These are phyloP conservation scores for Solenopsis invicta DNA, from an alignment of 1,140 invertebrate species.

Conservation along the genomic window DNA sequence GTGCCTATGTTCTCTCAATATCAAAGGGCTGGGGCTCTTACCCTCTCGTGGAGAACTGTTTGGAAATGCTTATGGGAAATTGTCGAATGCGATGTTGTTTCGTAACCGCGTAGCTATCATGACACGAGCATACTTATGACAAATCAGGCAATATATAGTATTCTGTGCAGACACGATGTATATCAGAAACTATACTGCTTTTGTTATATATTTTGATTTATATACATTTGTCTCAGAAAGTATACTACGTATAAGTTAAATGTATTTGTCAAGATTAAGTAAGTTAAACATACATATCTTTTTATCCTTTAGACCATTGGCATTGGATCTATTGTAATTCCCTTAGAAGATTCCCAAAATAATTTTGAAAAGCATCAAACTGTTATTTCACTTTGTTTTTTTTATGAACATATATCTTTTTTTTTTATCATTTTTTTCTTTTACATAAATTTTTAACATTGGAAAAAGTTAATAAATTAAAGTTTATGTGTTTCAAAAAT, in stretches of 20 bases:
- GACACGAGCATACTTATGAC: background rate
- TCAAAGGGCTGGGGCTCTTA: constrained; percentile 40
- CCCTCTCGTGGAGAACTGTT: constrained; percentile 17
- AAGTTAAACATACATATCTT: no score
- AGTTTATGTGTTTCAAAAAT: no score
- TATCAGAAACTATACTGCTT: background rate
- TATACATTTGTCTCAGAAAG: background rate
- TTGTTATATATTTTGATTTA: background rate
- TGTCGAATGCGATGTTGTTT: constrained; percentile 43
- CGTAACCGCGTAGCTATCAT: background rate
- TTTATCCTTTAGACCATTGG: no score
- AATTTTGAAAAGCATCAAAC: no score
- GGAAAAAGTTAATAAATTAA: no score
- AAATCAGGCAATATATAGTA: background rate
- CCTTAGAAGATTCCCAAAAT: no score
- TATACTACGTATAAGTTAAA: background rate
- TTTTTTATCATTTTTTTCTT: no score
- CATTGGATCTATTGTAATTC: no score
- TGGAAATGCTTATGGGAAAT: constrained; percentile 30
- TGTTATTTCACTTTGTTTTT: no score
- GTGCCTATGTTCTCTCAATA: constrained; percentile 45
- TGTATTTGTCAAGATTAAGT: background rate
- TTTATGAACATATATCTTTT: no score
- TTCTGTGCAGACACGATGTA: background rate
- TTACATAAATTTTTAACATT: no score